phyloP scores from a whole-genome alignment of 2,113 vertebrate genomes.

The Nothocercus julius region DNA sequence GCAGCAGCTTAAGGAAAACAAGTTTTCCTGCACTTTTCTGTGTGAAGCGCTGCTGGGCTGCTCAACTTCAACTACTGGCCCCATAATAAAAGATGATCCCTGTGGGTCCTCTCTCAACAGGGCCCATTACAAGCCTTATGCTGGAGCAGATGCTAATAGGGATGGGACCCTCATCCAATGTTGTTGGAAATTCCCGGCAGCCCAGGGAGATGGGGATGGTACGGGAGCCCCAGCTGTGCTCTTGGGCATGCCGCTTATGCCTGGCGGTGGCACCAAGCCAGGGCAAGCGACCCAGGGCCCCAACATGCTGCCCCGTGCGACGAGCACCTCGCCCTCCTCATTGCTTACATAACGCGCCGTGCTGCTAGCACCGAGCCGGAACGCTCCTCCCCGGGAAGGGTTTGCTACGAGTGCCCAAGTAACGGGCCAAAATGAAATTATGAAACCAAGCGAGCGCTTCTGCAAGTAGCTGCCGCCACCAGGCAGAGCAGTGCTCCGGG shows the following conservation, averaged over 20 bases:
- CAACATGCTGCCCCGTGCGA: background rate
- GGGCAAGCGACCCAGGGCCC: fast-evolving
- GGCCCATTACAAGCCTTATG: background rate
- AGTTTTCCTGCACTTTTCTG: background rate
- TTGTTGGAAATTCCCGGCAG: background rate
- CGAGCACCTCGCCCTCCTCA: background rate
- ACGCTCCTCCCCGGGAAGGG: background rate
- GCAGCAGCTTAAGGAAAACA: background rate
- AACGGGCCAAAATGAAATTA: background rate
- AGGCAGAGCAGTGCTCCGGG: background rate
- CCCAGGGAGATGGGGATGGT: fast-evolving
- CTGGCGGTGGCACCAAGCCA: background rate
- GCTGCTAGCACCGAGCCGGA: background rate
- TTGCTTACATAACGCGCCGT: background rate
- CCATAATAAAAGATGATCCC: background rate
- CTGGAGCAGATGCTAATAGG: background rate
- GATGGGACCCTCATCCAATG: background rate
- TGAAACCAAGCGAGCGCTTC: background rate
- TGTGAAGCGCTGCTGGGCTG: background rate
- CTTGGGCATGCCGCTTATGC: fast-evolving
- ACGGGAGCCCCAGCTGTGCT: fast-evolving
- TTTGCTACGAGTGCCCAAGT: background rate
- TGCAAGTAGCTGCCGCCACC: background rate
- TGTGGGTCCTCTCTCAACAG: fast-evolving
- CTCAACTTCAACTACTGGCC: background rate